Evolutionary conservation across 64 coral and sea anemone genomes (phyloP), one percentile per base, ranked within the genome.

Genomic region (Montipora foliosa): DNA sequence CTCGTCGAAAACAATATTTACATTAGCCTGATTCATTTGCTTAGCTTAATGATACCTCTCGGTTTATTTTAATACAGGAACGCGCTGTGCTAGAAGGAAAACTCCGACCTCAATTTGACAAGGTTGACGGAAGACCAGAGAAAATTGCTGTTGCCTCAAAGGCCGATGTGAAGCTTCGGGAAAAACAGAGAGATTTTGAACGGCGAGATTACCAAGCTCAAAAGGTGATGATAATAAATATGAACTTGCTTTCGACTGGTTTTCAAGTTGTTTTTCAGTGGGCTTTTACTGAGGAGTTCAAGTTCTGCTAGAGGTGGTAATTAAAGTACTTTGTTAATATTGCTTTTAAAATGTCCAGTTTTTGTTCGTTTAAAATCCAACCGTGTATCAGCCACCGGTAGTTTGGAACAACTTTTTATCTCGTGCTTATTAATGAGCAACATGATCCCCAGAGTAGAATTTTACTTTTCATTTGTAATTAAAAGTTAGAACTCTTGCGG

Each of bases 131-230:
- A 22, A 49, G 15, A 21, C 82, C 47, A 50, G 44, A 86, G 8
- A 86, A 71, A 86, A 64, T 71, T 71, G 16, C 84, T 0, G 19
- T 93, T 7, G 12, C 76, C 46, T 47, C 62, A 45, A 49, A 10
- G 69, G 46, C 83, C 3, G 91, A 93, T 70, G 83, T 88, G 25
- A 93, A 93, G 24, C 92, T 93, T 17, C 92, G 64, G 15, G 92
- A 93, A 45, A 93, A 93, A 87, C 76, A 81, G 55, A 79, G 68
- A 37, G 73, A 87, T 66, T 93, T 93, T 61, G 92, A 93, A 80
- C 76, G n/a, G 12, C 74, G 61, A 17, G 92, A 93, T 81, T 93
- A 88, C 61, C 85, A 73, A 80, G 92, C 92, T 53, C 92, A 93
- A 48, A 88, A 84, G 92, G 92, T 93, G 88, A 71, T 17, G 60